A percentile compares a stretch with the other conserved stretches of the same genome.
These are phyloP conservation scores for Pollenia angustigena DNA, from an alignment of 2,888 invertebrate genomes.

Conservation along the genomic window DNA sequence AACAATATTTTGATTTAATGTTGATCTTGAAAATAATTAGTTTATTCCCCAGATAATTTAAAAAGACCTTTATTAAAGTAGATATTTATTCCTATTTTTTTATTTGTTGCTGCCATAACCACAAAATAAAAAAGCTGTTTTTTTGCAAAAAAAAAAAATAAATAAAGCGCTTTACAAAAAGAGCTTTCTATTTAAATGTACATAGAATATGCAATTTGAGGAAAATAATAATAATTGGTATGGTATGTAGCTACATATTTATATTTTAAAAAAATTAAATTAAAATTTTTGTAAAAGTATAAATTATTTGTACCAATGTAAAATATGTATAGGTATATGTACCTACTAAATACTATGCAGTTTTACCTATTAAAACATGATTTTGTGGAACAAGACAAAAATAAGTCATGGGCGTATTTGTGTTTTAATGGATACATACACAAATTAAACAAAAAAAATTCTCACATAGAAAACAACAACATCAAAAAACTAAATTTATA, in stretches of 20 bases:
- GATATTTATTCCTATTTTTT: no score
- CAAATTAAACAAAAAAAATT: slow-evolving; percentile 50
- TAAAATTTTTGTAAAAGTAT: no score
- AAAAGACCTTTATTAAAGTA: no score
- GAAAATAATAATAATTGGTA: no score
- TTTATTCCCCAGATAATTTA: no score
- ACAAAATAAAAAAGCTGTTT: slow-evolving; percentile 25
- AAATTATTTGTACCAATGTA: no score
- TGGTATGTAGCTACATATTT: no score
- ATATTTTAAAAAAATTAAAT: no score
- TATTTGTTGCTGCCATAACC: slow-evolving; percentile 27
- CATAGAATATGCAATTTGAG: no score
- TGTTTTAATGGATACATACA: slow-evolving; percentile 68
- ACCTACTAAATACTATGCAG: background rate
- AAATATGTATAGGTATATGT: background rate
- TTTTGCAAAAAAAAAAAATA: background rate
- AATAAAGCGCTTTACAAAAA: no score
- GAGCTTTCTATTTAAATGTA: no score
- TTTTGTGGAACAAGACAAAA: slow-evolving; percentile 49
- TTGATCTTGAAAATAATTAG: no score
- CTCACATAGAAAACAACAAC: slow-evolving; percentile 19
- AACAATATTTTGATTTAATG: background rate
- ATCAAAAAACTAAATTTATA: background rate
- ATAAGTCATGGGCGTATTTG: slow-evolving; percentile 66
- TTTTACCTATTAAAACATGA: slow-evolving; percentile 19